Percentiles rank a stretch among this genome's conserved stretches.
phyloP scores from a whole-genome alignment of 2,888 invertebrate genomes.

The Synanthedon formicaeformis region DNA sequence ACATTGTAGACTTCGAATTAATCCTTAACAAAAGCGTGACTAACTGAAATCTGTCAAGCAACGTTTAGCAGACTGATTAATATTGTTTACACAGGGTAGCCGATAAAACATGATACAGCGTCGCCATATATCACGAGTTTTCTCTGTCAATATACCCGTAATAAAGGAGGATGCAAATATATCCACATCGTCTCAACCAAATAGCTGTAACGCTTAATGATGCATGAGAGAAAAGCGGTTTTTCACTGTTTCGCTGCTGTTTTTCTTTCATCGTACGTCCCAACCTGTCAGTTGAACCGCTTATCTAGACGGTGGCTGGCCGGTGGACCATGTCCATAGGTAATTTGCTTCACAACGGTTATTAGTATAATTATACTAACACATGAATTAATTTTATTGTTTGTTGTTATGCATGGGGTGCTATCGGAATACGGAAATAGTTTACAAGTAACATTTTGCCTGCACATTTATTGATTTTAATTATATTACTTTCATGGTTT shows the following conservation, averaged over 20 bases:
- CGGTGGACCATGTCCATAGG: slow-evolving; percentile 14
- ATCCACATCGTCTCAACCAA: not conserved
- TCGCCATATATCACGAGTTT: slow-evolving; percentile 1
- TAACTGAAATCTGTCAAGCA: not conserved
- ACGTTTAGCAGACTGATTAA: not conserved
- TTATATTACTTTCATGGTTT: too few relatives aligned
- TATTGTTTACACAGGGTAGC: not conserved
- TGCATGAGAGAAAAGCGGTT: slow-evolving; percentile 21
- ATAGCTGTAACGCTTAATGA: slow-evolving; percentile 13
- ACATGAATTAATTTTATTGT: not conserved
- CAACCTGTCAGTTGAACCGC: slow-evolving; percentile 16
- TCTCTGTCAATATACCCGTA: slow-evolving; percentile 5
- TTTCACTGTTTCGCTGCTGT: slow-evolving; percentile 2
- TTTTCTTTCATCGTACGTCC: slow-evolving; percentile 6
- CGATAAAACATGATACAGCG: not conserved
- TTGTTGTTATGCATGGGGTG: not conserved
- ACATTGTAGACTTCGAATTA: too few relatives aligned
- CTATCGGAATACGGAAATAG: too few relatives aligned
- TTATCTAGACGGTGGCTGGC: slow-evolving; percentile 3
- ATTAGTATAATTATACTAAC: slow-evolving; percentile 5
- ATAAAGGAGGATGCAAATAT: slow-evolving; percentile 4
- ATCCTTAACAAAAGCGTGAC: not conserved
- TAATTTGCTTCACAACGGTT: slow-evolving; percentile 12
- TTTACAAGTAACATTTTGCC: too few relatives aligned
- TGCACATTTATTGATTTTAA: too few relatives aligned